Conservation (phyloP, 2,888 invertebrate genomes). For the Operophtera brumata region DNA sequence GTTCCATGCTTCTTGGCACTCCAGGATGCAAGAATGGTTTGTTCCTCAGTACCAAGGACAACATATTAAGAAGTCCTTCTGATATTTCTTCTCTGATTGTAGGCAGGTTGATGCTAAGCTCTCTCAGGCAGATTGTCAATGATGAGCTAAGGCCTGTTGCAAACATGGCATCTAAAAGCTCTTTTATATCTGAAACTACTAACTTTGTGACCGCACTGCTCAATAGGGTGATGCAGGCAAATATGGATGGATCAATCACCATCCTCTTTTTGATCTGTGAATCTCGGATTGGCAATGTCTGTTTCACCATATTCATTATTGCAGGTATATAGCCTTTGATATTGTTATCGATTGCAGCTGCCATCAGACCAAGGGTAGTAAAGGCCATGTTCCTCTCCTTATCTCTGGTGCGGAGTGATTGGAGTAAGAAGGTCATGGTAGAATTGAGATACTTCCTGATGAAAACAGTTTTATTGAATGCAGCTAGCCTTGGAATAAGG, state of each 20-base stretch:
- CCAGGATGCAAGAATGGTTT: constrained; percentile 91
- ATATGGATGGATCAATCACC: constrained; percentile 92
- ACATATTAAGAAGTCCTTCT: constrained; percentile 93
- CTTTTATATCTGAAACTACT: constrained; percentile 88
- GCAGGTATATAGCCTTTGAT: constrained; percentile 89
- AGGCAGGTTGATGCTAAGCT: constrained; percentile 93
- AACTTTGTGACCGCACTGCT: constrained; percentile 92
- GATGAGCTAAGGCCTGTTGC: constrained; percentile 94
- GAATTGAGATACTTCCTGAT: constrained; percentile 86
- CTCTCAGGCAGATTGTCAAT: constrained; percentile 93
- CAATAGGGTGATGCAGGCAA: constrained; percentile 95
- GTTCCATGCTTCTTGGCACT: constrained; percentile 83
- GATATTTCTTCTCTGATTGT: constrained; percentile 94
- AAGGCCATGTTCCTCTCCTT: constrained; percentile 94
- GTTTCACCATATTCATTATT: constrained; percentile 92
- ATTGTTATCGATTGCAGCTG: constrained; percentile 91
- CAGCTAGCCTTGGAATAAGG: constrained; percentile 94
- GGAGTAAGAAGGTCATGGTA: constrained; percentile 89
- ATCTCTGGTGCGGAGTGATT: constrained; percentile 88
- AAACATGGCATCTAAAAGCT: constrained; percentile 94
- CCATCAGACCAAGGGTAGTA: constrained; percentile 93
- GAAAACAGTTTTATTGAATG: constrained; percentile 93
- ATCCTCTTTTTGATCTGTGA: constrained; percentile 87
- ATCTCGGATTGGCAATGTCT: constrained; percentile 88
- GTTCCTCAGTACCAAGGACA: constrained; percentile 94